These are phyloP conservation scores for Oplegnathus fasciatus DNA, from an alignment of 2,113 vertebrate species.

Conservation along the genomic window DNA sequence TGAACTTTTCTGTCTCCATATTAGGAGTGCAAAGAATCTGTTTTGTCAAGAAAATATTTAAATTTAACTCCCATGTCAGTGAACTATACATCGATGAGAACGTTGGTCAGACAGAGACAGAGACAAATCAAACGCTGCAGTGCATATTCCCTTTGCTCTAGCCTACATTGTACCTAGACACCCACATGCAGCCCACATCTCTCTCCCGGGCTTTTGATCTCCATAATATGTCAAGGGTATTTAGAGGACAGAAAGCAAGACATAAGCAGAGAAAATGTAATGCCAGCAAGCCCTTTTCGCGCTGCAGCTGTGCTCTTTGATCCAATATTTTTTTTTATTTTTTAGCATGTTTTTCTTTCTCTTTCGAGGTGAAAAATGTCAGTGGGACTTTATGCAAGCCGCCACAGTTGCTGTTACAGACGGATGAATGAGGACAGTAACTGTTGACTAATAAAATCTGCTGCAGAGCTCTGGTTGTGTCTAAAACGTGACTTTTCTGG, in stretches of 20 bases:
- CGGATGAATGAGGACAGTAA: conserved; percentile 16
- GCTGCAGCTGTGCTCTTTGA: conserved; percentile 39
- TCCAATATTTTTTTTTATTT: conserved; percentile 19
- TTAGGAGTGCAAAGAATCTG: background rate
- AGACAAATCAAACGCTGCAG: background rate
- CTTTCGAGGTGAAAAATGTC: conserved; percentile 42
- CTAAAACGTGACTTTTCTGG: background rate
- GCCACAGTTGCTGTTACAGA: conserved; percentile 20
- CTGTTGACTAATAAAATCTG: conserved; percentile 34
- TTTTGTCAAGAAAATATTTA: background rate
- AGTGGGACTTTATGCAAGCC: background rate
- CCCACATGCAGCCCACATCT: conserved; percentile 27
- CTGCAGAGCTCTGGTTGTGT: conserved; percentile 17
- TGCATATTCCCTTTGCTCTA: background rate
- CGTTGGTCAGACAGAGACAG: background rate
- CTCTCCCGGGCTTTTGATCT: conserved; percentile 65
- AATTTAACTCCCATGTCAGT: background rate
- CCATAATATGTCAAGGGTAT: conserved; percentile 65
- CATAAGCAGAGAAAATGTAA: conserved; percentile 32
- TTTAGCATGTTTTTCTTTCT: background rate
- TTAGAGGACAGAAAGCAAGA: conserved; percentile 68
- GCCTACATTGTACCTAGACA: conserved; percentile 35
- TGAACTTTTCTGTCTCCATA: background rate
- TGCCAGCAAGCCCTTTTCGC: background rate
- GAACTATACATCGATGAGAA: background rate